Evolutionary conservation across 2,113 vertebrate species (phyloP), one percentile per base, ranked within the genome.

Genomic region (Passer montanus): DNA sequence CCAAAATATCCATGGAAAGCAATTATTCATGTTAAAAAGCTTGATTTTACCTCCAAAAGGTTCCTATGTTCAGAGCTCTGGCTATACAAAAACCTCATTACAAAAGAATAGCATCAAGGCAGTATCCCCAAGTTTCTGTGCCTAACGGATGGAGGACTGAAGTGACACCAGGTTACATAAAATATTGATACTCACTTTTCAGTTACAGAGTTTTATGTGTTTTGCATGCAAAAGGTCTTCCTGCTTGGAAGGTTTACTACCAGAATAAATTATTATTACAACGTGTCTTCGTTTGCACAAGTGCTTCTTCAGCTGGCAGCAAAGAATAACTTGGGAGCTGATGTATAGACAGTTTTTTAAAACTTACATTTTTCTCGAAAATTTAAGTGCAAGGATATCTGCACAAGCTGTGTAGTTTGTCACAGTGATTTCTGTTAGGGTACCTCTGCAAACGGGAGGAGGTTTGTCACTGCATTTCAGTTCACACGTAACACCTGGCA

Each of bases 111-210:
- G 20, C 6, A 1, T 14, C 72, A 30, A 72, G 35, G 20, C 56
- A 13, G 27, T 4, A 55, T 28, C 15, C 39, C 35, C 33, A 23
- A 69, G 39, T 55, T 70, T 23, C 39, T 26, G 47, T 44, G 10
- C 7, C 16, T 31, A 10, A 58, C 0, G 2, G 11, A 7, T 6
- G n/a, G 12, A 77, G 60, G 76, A 62, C 2, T 3, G 4, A 44
- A 81, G 28, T 44, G 6, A 35, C 52, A 84, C 21, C 9, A 44
- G 81, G 50, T 22, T 62, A 6, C 14, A 37, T 75, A 18, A 37
- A 79, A 84, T 44, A 49, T 7, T 24, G n/a, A 28, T 44, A 59
- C 9, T 81, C 31, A 17, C 69, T 37, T 78, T 73, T 31, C 62
- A 35, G 7, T 53, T 66, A 44, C 9, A 60, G 59, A 15, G 7